phyloP scores from a whole-genome alignment of 2,797 vertebrate genomes.

The Calcarius lapponicus region DNA sequence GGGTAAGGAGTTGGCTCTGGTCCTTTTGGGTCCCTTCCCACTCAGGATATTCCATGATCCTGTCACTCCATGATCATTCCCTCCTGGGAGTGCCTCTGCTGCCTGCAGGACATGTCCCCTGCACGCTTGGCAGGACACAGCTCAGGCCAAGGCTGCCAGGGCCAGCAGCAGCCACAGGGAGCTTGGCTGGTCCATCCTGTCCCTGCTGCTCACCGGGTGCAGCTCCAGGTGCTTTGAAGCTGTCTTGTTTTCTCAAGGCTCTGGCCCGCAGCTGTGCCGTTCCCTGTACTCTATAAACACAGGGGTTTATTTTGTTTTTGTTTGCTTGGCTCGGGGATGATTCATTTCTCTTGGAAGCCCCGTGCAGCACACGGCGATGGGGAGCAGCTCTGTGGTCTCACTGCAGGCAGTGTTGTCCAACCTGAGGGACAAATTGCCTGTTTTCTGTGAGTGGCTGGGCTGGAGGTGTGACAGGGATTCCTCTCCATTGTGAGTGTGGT shows the following conservation, averaged over 20 bases:
- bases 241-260: not conserved
- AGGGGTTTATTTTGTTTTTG: constrained; percentile 1
- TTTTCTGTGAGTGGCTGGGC: not conserved
- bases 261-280: not conserved
- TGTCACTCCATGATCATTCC: not conserved
- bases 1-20: rapidly evolving
- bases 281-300: not conserved
- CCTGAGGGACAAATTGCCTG: not conserved
- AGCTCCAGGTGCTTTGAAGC: not conserved
- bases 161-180: not conserved
- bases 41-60: not conserved
- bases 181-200: not conserved
- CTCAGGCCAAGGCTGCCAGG: not conserved
- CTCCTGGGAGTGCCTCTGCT: not conserved
- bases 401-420: not conserved
- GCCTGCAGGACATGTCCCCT: not conserved
- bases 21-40: too few species aligned
- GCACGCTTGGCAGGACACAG: rapidly evolving
- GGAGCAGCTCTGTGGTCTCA: not conserved
- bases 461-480: not conserved
- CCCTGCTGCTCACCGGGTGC: not conserved
- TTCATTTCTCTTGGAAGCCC: constrained; percentile 15
- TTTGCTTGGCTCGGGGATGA: not conserved
- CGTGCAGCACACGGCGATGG: rapidly evolving
- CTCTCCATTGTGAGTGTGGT: not conserved